Base-by-base conservation (phyloP, 1,140 invertebrate genomes). In the Diachasmimorpha longicaudata region DNA sequence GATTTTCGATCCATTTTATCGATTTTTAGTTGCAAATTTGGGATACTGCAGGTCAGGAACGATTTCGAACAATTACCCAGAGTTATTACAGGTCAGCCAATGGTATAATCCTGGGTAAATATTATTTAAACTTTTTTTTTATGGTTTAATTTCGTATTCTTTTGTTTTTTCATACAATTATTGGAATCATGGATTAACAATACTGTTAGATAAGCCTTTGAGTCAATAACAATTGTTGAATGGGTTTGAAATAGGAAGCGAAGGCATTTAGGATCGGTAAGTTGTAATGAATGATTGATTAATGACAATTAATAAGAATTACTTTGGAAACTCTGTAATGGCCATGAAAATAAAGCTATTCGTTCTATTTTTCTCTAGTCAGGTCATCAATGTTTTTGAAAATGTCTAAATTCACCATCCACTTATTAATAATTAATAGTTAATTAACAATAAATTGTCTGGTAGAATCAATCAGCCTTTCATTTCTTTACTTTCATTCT, bases 51-150 rank as follows among this genome's bases (percentile, higher is more conserved):
- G 96, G 96, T 0, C 96, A 98, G 85, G 96, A 98, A 87, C 91
- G 96, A 81, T 97, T 97, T 89, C 91, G 96, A 78, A 95, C 96
- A n/a, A 94, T 98, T 81, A 96, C 96, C 5, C 96, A 97, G 81
- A 97, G 96, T 89, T 98, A 98, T 87, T 98, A 97, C 89, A 92
- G 97, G 86, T 96, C 96, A 72, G 96, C 96, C 21, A 95, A 97
- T 89, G 96, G 96, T 76, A 95, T 97, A 58, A 94, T 98, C 76
- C 92, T 96, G 83, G 94, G 95, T 87, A 92, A 73, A 71, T 72
- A 70, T 72, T 2, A 70, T n/a, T 70, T 11, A 36, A 19, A 68
- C 48, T 68, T 74, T 44, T 14, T 75, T 75, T 0, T 70, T 58
- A 9, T n/a, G 39, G 39, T 44, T 42, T 70, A 21, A 46, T 66